Conservation (phyloP, 2,888 invertebrate species). For the Drosophila kuntzei region DNA sequence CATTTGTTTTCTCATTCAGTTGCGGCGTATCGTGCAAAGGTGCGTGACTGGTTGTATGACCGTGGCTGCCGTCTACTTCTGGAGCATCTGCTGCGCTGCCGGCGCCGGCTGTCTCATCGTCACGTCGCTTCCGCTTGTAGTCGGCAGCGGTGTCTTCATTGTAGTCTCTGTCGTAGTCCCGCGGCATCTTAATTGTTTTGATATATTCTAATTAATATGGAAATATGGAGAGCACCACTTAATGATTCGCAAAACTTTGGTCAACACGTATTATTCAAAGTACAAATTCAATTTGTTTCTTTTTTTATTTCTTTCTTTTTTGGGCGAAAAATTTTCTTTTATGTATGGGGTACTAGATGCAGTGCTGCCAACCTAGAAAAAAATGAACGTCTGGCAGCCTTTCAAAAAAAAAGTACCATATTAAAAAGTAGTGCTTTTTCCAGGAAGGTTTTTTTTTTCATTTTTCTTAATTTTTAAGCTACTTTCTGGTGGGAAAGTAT, state of each 20-base stretch:
- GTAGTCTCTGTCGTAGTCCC: slow-evolving; percentile 84
- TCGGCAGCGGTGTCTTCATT: slow-evolving; percentile 83
- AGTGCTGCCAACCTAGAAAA: no score
- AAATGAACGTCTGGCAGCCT: no score
- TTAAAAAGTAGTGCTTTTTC: no score
- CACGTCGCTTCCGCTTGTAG: slow-evolving; percentile 84
- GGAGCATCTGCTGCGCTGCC: slow-evolving; percentile 65
- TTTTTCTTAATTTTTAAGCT: no score
- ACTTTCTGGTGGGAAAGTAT: no score
- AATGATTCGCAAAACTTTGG: slow-evolving; percentile 21
- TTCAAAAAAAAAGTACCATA: no score
- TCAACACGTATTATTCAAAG: slow-evolving; percentile 30
- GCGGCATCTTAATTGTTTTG: slow-evolving; percentile 75
- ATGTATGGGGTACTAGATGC: slow-evolving; percentile 56
- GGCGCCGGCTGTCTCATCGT: slow-evolving; percentile 77
- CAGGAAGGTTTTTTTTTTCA: no score
- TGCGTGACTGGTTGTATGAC: slow-evolving; percentile 72
- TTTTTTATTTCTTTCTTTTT: slow-evolving; percentile 20
- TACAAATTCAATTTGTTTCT: slow-evolving; percentile 36
- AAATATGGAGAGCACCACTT: slow-evolving; percentile 7
- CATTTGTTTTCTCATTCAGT: slow-evolving; percentile 90
- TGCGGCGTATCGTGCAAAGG: slow-evolving; percentile 84
- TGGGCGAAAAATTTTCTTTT: slow-evolving; percentile 56
- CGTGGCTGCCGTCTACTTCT: slow-evolving; percentile 67
- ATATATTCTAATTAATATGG: slow-evolving; percentile 8